Percentiles rank a stretch among this genome's conserved stretches.
These are phyloP conservation scores for Caenorhabditis tropicalis DNA, from an alignment of 1,140 invertebrate genomes.

Conservation along the genomic window DNA sequence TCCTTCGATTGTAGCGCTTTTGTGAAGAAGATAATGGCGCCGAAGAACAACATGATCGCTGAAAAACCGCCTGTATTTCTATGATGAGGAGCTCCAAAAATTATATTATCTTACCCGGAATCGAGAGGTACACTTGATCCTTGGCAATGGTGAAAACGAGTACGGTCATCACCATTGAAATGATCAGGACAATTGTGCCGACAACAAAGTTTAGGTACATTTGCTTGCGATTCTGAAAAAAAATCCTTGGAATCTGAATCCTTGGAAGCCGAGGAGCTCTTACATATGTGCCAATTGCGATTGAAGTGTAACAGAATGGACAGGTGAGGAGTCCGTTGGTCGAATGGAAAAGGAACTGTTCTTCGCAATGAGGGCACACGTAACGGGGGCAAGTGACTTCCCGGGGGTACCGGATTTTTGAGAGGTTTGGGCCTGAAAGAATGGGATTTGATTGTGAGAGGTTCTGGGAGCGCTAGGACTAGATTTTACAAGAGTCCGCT, in stretches of 20 bases:
- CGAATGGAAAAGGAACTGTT: slow-evolving; percentile 31
- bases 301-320: slow-evolving; percentile 36
- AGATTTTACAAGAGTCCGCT: too few species aligned
- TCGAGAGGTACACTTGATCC: slow-evolving; percentile 24
- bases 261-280: background rate
- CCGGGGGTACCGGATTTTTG: slow-evolving; percentile 43
- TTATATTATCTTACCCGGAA: slow-evolving; percentile 7
- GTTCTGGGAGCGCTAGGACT: too few species aligned
- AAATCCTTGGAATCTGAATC: too few species aligned
- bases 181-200: slow-evolving; percentile 17
- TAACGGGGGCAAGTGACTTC: slow-evolving; percentile 23
- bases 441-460: background rate
- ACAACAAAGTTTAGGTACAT: slow-evolving; percentile 29
- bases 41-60: slow-evolving; percentile 29
- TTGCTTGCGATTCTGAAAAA: slow-evolving; percentile 34
- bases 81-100: background rate
- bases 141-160: slow-evolving; percentile 5
- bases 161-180: slow-evolving; percentile 7
- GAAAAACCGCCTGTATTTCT: background rate
- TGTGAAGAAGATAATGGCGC: slow-evolving; percentile 40
- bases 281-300: slow-evolving; percentile 31
- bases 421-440: slow-evolving; percentile 33
- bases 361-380: slow-evolving; percentile 10
- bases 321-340: slow-evolving; percentile 30
- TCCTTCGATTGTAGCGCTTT: slow-evolving; percentile 21